phyloP scores from a whole-genome alignment of 1,140 invertebrate species.

The Drosophila busckii region DNA sequence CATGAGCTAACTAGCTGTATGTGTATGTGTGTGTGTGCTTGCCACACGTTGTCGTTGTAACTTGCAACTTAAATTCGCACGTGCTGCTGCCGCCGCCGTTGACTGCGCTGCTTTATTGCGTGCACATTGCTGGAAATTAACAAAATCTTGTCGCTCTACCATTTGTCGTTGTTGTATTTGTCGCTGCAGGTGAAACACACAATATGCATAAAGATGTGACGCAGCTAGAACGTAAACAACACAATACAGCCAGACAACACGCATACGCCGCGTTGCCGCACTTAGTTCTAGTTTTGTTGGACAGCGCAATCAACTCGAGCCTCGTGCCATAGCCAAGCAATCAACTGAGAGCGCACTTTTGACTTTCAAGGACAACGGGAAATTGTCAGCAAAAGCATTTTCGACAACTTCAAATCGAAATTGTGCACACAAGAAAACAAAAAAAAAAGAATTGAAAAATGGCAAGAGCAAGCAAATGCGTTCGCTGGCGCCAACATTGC shows the following conservation, averaged over 20 bases:
- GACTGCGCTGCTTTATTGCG: constrained; percentile 65
- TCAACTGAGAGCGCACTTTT: constrained; percentile 4
- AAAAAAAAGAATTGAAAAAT: constrained; percentile 19
- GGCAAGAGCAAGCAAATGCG: constrained; percentile 14
- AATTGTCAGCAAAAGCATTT: constrained; percentile 38
- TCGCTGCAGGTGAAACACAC: constrained; percentile 8
- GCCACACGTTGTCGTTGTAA: constrained; percentile 63
- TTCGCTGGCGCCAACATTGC: constrained; percentile 19
- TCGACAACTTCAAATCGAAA: constrained; percentile 26
- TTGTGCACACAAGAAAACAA: constrained; percentile 3
- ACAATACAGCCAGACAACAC: constrained; percentile 42
- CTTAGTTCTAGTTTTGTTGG: constrained; percentile 29
- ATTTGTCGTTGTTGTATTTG: neutral
- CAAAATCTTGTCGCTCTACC: constrained; percentile 24
- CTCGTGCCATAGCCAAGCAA: neutral
- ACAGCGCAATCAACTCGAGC: constrained; percentile 10
- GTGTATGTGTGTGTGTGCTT: constrained; percentile 22
- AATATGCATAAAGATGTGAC: constrained; percentile 38
- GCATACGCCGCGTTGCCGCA: constrained; percentile 42
- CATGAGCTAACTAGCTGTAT: constrained; percentile 65
- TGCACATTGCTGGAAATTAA: constrained; percentile 65
- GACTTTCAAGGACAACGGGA: constrained; percentile 33
- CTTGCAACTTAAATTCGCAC: constrained; percentile 74
- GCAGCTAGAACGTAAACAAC: constrained; percentile 1
- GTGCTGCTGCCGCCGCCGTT: constrained; percentile 65